Conservation (phyloP, 2,113 vertebrate genomes). For the Hydrochoerus hydrochaeris region DNA sequence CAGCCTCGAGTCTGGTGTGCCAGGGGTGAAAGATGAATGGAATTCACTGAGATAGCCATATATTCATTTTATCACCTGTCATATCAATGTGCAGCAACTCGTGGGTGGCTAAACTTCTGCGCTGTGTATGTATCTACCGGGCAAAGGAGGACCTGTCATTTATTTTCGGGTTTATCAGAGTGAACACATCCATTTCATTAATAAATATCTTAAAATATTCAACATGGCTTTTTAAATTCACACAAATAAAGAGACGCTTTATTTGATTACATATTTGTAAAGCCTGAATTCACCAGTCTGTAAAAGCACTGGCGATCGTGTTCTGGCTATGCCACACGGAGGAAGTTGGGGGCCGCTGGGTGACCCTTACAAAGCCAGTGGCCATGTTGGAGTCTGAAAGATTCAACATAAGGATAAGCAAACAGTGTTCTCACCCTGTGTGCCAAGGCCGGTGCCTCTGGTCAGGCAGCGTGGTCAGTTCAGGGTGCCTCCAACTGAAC, state of each 20-base stretch:
- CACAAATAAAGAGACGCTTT: slow-evolving; percentile 30
- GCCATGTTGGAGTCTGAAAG: not conserved
- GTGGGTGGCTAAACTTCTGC: not conserved
- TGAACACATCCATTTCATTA: slow-evolving; percentile 28
- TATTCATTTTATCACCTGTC: slow-evolving; percentile 66
- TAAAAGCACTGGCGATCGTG: not conserved
- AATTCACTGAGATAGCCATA: slow-evolving; percentile 4
- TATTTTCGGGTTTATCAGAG: not conserved
- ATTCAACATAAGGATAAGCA: not conserved
- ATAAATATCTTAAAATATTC: slow-evolving; percentile 54
- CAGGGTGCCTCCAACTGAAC: not conserved
- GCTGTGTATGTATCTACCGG: not conserved
- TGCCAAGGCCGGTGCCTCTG: not conserved
- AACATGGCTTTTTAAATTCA: slow-evolving; percentile 20
- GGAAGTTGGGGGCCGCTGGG: not conserved
- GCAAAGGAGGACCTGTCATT: not conserved
- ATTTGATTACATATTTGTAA: slow-evolving; percentile 27
- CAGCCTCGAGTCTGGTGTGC: not conserved
- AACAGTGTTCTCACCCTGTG: not conserved
- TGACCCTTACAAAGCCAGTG: not conserved
- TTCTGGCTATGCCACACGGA: not conserved
- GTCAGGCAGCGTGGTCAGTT: not conserved
- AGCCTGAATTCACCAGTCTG: slow-evolving; percentile 21
- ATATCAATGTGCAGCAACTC: slow-evolving; percentile 24
- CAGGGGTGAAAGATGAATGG: not conserved